Evolutionary conservation across 2,797 vertebrate genomes (phyloP).

Genomic region (Dipus sagitta): DNA sequence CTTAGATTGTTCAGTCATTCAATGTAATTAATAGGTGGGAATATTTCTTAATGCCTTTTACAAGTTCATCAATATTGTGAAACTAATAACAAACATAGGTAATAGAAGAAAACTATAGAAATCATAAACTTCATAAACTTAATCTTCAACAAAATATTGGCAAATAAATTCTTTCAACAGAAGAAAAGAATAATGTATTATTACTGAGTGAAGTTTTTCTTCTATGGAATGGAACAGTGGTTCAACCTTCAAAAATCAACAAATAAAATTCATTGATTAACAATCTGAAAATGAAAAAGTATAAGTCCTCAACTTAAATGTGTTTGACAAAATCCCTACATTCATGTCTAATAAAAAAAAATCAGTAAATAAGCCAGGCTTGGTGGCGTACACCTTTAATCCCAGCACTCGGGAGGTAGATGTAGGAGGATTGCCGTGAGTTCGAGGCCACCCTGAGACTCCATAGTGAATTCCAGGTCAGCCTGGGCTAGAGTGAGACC

Average conservation of each 20-base stretch:
- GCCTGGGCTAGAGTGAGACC: too few species aligned
- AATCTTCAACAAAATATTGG: not conserved
- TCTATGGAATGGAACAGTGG: not conserved
- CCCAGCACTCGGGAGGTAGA: too few species aligned
- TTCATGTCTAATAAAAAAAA: not conserved
- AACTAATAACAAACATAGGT: not conserved
- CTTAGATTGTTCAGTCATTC: too few species aligned
- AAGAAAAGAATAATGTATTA: not conserved
- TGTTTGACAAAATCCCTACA: not conserved
- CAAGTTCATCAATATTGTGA: not conserved
- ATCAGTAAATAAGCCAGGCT: too few species aligned
- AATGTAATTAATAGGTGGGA: not conserved
- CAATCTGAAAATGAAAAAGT: not conserved
- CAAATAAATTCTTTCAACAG: not conserved
- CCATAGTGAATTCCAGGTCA: too few species aligned
- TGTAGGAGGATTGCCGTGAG: too few species aligned
- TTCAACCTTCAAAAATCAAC: constrained; percentile 26
- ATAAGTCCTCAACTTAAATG: not conserved
- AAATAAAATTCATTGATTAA: not conserved
- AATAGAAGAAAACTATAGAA: not conserved
- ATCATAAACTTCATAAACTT: not conserved
- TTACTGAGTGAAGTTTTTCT: not conserved
- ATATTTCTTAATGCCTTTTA: not conserved
- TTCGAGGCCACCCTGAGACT: too few species aligned
- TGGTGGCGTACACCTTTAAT: too few species aligned